Base-by-base conservation (phyloP, 2,888 invertebrate genomes). In the Cryptus armator region DNA sequence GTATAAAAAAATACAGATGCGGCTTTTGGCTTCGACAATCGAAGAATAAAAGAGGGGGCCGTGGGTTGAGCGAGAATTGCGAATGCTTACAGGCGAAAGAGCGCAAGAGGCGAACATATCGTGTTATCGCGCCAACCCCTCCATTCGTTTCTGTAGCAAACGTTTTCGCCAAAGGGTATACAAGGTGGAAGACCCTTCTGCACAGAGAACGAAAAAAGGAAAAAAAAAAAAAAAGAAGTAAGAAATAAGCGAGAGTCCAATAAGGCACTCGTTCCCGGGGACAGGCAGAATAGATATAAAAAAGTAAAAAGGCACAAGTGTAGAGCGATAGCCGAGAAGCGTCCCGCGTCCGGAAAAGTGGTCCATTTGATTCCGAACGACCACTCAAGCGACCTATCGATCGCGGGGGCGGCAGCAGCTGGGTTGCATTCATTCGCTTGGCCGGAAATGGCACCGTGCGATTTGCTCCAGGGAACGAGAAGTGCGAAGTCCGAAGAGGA, bases 311-410 rank as follows among this genome's bases (percentile, higher is more conserved):
- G 74, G 71, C 14, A 48, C 51, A 64, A 51, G 66, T 43, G 24
- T 51, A 12, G 37, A 19, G 48, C 48, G 43, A 76, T 19, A 76
- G 71, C n/a, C 6, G 10, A 51, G 10, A 51, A 77, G 59, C 59
- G 78, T 81, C 67, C 68, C 78, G 64, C 59, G 48, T 67, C 76
- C 72, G 81, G 81, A 77, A 81, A 76, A 81, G 53, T 80, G 84
- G 84, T 77, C 84, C 81, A 84, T 84, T 84, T 84, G 72, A 81
- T 81, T 72, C 37, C 51, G 72, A 81, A 84, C 77, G 81, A 81
- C 76, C 76, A 84, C 76, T 84, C 72, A 67, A 71, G 59, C 59
- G 72, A 66, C 51, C 59, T 76, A 84, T 84, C 84, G 84, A 84
- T 84, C 80, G 84, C 64, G 44, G 59, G 9, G 43, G 59, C 16